Percentiles rank a stretch among this genome's conserved stretches.
These are phyloP conservation scores for Dendroctonus ponderosae DNA, from an alignment of 1,140 invertebrate species.

Conservation along the genomic window DNA sequence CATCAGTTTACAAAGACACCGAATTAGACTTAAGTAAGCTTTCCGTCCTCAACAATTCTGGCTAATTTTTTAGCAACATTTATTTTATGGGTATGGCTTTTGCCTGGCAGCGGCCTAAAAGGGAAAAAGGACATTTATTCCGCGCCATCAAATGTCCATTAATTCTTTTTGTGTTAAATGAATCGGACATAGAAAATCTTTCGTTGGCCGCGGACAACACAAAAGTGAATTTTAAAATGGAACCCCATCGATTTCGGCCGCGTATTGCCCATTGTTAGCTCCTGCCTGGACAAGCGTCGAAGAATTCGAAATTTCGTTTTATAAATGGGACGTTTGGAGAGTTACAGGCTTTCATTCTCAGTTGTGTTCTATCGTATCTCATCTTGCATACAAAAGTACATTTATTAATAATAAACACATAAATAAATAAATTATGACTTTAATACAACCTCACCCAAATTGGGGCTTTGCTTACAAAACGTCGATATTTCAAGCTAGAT, in stretches of 20 bases:
- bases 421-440: no score
- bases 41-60: slow-evolving; percentile 12
- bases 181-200: slow-evolving; percentile 27
- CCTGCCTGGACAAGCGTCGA: slow-evolving; percentile 3
- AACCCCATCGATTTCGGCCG: slow-evolving; percentile 10
- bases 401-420: no score
- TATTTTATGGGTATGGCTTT: slow-evolving; percentile 15
- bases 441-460: no score
- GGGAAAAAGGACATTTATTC: slow-evolving; percentile 29
- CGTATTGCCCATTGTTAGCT: slow-evolving; percentile 20
- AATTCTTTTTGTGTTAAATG: slow-evolving; percentile 30
- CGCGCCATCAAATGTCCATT: slow-evolving; percentile 30
- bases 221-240: slow-evolving; percentile 29
- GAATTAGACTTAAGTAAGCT: slow-evolving; percentile 19
- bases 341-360: no score
- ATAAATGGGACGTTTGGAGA: no score
- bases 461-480: no score
- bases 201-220: slow-evolving; percentile 19
- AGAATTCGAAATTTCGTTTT: slow-evolving; percentile 9
- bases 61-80: slow-evolving; percentile 24
- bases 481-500: no score
- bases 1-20: slow-evolving; percentile 15
- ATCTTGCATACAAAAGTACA: no score
- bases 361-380: no score
- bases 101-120: slow-evolving; percentile 11